Evolutionary conservation across 64 coral and sea anemone genomes (phyloP).

Genomic region (Orbicella faveolata): DNA sequence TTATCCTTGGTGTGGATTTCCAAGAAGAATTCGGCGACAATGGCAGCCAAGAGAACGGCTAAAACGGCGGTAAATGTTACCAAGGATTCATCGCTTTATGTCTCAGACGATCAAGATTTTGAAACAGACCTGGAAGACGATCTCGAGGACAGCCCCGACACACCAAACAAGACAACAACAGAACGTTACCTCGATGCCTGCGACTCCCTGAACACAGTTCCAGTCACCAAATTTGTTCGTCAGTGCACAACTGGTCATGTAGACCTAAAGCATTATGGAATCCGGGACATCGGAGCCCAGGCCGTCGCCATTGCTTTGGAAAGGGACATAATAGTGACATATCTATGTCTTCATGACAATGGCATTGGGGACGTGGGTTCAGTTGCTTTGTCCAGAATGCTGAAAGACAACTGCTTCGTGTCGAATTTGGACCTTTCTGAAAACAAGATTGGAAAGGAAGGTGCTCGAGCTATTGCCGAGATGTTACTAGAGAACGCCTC

Average conservation of each 20-base stretch:
- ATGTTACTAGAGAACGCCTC: conserved; percentile 55
- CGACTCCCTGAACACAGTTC: not conserved
- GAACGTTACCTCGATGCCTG: conserved; percentile 43
- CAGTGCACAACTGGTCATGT: conserved; percentile 12
- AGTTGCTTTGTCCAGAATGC: conserved; percentile 24
- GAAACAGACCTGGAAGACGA: conserved; percentile 54
- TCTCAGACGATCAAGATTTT: conserved; percentile 39
- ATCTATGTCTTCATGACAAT: conserved; percentile 42
- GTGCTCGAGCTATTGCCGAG: conserved; percentile 15
- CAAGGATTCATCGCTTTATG: not conserved
- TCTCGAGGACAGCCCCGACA: not conserved
- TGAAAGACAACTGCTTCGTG: conserved; percentile 47
- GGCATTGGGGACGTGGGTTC: conserved; percentile 29
- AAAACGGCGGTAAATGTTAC: not conserved
- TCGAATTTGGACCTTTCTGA: conserved; percentile 42
- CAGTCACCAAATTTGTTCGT: conserved; percentile 48
- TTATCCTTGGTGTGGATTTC: not conserved
- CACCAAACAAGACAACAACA: conserved; percentile 1
- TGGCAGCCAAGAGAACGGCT: not conserved
- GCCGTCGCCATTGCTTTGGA: conserved; percentile 50
- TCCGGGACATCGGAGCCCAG: conserved; percentile 43
- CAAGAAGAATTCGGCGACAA: not conserved
- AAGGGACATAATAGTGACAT: conserved; percentile 25
- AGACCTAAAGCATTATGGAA: conserved; percentile 54
- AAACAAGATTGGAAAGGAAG: conserved; percentile 41